Evolutionary conservation across 2,888 invertebrate species (phyloP).

Genomic region (Stenodema calcarata): DNA sequence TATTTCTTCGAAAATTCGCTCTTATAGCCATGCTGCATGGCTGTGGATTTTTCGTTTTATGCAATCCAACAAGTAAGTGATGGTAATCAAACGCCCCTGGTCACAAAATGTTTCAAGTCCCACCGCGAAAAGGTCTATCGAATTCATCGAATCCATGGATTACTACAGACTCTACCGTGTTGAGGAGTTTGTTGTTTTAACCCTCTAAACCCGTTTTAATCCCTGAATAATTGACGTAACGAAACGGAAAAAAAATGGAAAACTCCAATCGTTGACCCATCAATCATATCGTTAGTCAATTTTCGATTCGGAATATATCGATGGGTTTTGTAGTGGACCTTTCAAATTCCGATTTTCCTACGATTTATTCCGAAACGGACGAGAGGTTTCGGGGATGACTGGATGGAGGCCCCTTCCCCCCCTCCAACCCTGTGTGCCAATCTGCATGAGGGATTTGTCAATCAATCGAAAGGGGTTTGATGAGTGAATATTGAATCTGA

Average conservation of each 20-base stretch:
- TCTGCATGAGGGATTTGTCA: constrained; percentile 10
- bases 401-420: neutral
- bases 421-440: neutral
- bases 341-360: neutral
- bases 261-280: neutral
- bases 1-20: too few species aligned
- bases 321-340: neutral
- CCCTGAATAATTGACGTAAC: neutral
- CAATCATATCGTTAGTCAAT: neutral
- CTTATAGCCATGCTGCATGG: too few species aligned
- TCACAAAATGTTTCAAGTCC: too few species aligned
- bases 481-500: constrained; percentile 14
- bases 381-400: neutral
- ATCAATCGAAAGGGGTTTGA: neutral
- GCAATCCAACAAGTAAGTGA: too few species aligned
- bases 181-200: too few species aligned
- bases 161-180: too few species aligned
- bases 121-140: too few species aligned
- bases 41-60: too few species aligned
- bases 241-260: neutral
- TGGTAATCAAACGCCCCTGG: too few species aligned
- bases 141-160: too few species aligned
- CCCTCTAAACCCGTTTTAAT: too few species aligned
- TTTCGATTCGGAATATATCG: neutral
- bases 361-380: neutral